These are phyloP conservation scores for Dicrostonyx torquatus DNA, from an alignment of 2,797 vertebrate genomes.

Conservation along the genomic window DNA sequence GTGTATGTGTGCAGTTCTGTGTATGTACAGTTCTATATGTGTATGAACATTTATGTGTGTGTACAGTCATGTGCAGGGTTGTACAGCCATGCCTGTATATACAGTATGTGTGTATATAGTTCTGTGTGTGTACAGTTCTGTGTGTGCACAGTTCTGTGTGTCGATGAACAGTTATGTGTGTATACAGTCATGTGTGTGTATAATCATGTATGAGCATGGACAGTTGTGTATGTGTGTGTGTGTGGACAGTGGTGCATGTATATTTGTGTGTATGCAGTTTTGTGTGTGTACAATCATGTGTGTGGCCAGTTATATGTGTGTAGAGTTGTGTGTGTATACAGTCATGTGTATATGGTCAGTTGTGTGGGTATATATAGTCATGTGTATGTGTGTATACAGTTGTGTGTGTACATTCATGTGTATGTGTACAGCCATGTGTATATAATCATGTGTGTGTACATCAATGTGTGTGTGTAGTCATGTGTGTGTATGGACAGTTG, in stretches of 20 bases:
- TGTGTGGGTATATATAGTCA: neutral
- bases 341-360: neutral
- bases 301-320: neutral
- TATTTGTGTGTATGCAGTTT: neutral
- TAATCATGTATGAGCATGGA: neutral
- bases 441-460: neutral
- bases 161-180: neutral
- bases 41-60: neutral
- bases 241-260: neutral
- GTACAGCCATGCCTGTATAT: no score
- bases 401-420: neutral
- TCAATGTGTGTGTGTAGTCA: no score
- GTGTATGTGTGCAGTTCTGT: neutral
- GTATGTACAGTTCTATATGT: neutral
- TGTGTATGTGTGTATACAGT: neutral
- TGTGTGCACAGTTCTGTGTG: no score
- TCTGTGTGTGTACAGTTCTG: no score
- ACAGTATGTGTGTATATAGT: no score
- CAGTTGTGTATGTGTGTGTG: neutral
- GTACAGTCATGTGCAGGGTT: neutral
- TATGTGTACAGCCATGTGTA: neutral
- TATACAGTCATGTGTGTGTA: neutral
- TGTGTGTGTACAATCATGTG: neutral
- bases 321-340: neutral
- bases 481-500: no score